Percentiles rank a stretch among this genome's conserved stretches.
Conservation (phyloP, 1,140 invertebrate species). For the Drosophila rufa region DNA sequence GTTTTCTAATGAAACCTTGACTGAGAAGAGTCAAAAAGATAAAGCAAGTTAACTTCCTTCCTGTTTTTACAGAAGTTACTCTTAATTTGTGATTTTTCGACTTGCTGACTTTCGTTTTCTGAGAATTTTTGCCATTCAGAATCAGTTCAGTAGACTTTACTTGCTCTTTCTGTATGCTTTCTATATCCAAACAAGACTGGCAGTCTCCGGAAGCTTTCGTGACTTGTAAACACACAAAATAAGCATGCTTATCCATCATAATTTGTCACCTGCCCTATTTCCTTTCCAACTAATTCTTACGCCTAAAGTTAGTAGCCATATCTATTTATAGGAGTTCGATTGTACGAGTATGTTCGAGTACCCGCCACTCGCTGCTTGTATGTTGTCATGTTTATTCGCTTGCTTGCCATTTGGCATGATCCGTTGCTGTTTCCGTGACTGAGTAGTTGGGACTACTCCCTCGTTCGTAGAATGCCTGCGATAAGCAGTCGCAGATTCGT, state of each 20-base stretch:
- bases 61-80: background rate
- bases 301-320: slow-evolving; percentile 6
- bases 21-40: background rate
- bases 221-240: slow-evolving; percentile 12
- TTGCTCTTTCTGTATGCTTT: background rate
- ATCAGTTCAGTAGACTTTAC: background rate
- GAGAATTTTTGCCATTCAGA: background rate
- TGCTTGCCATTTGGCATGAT: slow-evolving; percentile 26
- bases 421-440: slow-evolving; percentile 10
- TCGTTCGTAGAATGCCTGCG: slow-evolving; percentile 15
- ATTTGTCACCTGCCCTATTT: slow-evolving; percentile 19
- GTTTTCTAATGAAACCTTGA: background rate
- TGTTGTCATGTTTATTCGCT: slow-evolving; percentile 28
- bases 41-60: background rate
- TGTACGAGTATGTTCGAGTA: slow-evolving; percentile 2
- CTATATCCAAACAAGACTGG: background rate
- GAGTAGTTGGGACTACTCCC: background rate
- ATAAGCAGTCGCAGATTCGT: slow-evolving; percentile 39
- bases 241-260: slow-evolving; percentile 12
- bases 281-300: slow-evolving; percentile 1
- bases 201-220: background rate
- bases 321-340: slow-evolving; percentile 36
- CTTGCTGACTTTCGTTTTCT: background rate
- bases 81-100: background rate
- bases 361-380: background rate